phyloP scores from a whole-genome alignment of 2,797 vertebrate species.

The Salarias fasciatus region DNA sequence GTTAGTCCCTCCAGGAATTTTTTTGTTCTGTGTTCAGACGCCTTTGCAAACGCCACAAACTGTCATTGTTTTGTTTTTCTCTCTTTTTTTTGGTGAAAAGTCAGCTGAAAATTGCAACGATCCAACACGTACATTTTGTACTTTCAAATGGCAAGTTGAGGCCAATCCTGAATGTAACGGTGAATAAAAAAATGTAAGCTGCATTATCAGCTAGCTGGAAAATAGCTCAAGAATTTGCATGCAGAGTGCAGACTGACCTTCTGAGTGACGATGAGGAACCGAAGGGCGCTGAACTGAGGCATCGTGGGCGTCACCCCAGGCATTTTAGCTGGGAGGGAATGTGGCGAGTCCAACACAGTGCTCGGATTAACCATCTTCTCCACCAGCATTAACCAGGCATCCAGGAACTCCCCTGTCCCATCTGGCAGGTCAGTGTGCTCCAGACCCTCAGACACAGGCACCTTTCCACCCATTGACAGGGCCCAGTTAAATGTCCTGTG shows the following conservation, averaged over 20 bases:
- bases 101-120: no score
- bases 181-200: no score
- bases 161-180: no score
- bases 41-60: no score
- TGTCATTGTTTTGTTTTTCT: no score
- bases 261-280: constrained; percentile 96
- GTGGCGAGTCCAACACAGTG: constrained; percentile 95
- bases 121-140: no score
- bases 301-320: constrained; percentile 88
- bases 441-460: constrained; percentile 92
- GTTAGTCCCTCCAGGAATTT: no score
- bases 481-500: constrained; percentile 96
- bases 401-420: constrained; percentile 95
- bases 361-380: constrained; percentile 99
- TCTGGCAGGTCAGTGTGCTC: constrained; percentile 95
- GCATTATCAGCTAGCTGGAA: no score
- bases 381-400: constrained; percentile 97
- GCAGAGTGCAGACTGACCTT: constrained; percentile 81
- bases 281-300: constrained; percentile 93
- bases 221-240: no score
- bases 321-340: constrained; percentile 91
- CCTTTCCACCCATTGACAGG: constrained; percentile 95
- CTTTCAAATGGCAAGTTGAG: no score
- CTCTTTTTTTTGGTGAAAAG: no score
- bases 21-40: no score